Conservation (phyloP, 2,888 invertebrate species). For the Branchellion lobata region DNA sequence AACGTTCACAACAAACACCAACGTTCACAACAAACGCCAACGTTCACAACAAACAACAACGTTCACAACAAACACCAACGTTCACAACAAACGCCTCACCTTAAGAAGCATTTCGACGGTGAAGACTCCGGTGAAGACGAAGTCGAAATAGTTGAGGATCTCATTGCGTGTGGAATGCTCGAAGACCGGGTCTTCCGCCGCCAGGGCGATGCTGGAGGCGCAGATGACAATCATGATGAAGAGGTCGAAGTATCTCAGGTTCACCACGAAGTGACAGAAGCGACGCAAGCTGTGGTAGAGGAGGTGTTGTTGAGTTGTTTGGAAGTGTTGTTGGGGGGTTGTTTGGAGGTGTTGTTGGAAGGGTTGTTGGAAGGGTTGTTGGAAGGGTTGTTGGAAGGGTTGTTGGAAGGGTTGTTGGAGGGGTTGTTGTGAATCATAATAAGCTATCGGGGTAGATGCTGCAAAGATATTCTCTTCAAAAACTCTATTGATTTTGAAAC, state of each 20-base stretch:
- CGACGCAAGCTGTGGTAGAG: conserved; percentile 80
- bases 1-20: no score
- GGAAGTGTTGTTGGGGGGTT: conserved; percentile 55
- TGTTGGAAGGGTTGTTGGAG: no score
- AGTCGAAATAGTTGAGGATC: conserved; percentile 95
- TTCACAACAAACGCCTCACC: no score
- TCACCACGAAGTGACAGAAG: conserved; percentile 98
- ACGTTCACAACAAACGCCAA: no score
- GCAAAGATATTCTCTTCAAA: background rate
- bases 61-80: no score
- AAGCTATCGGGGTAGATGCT: no score
- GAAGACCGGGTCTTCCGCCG: conserved; percentile 97
- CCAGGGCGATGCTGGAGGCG: conserved; percentile 96
- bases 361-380: no score
- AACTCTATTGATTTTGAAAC: background rate
- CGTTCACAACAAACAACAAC: no score
- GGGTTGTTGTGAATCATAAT: no score
- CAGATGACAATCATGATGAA: conserved; percentile 99
- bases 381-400: no score
- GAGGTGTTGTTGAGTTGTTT: background rate
- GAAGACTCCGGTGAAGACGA: conserved; percentile 99
- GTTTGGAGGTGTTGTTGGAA: conserved; percentile 57
- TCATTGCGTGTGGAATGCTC: conserved; percentile 78
- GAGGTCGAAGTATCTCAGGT: conserved; percentile 98
- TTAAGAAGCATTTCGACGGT: conserved; percentile 95